Base-by-base conservation (phyloP, 2,113 vertebrate species). In the Hyperoodon ampullatus region DNA sequence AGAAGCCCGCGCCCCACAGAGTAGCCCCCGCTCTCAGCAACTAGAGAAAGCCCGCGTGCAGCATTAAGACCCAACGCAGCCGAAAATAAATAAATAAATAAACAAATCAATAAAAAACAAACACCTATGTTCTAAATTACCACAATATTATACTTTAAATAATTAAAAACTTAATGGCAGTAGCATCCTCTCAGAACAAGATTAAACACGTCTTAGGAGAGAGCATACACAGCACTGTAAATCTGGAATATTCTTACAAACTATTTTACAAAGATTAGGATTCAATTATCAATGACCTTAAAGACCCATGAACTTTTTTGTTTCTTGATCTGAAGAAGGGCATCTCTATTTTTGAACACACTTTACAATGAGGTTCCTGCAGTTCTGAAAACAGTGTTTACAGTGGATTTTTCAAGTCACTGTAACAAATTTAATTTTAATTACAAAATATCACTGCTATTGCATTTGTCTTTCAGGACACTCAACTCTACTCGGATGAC, bases 341-440 rank as follows among this genome's bases (percentile, higher is more conserved):
- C 50, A 50, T 75, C 53, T 90, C 3, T 71, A 21, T 95, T 87
- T 83, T 71, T 60, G 23, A 85, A 75, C 23, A 33, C 26, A 92
- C 42, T 90, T 84, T 68, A 96, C 30, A 81, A 83, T 0, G 18
- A 74, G 84, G 47, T 85, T 83, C 77, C 47, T 60, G 50, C 6
- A 65, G 10, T 81, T 97, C 65, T 95, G 60, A 75, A 71, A 84
- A 93, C 68, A 90, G 44, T 88, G 8, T 91, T 85, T 68, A 68
- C 30, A 75, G 60, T 53, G 42, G n/a, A 84, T 77, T 97, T 61
- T 58, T 86, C 30, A 86, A 94, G 28, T 94, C 6, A 58, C 10
- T 66, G 61, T 81, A 89, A 82, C n/a, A 90, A 93, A 95, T 90
- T 84, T 89, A 96, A 93, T 94, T 92, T 84, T 91, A 96, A 93